Percentiles rank a stretch among this genome's conserved stretches.
These are phyloP conservation scores for Coremacera marginata DNA, from an alignment of 2,888 invertebrate species.

Conservation along the genomic window DNA sequence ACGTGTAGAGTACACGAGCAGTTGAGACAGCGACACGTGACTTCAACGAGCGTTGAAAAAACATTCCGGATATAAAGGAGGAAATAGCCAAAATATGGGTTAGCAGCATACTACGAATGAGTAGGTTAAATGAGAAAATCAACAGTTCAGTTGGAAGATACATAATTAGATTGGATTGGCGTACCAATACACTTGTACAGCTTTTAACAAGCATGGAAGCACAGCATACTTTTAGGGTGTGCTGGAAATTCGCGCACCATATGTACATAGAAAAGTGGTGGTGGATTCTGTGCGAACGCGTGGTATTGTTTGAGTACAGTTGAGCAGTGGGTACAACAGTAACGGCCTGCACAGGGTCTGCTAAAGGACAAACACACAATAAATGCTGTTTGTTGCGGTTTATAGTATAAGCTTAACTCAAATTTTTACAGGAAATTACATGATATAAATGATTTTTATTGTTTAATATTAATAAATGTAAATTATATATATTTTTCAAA, in stretches of 20 bases:
- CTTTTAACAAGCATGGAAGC: neutral
- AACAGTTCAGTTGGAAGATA: slow-evolving; percentile 16
- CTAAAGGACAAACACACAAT: neutral
- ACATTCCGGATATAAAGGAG: neutral
- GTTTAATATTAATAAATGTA: too few species aligned
- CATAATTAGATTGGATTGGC: slow-evolving; percentile 21
- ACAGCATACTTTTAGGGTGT: slow-evolving; percentile 50
- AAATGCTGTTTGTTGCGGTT: neutral
- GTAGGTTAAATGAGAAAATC: neutral
- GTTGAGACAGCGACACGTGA: slow-evolving; percentile 8
- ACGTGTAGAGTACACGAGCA: neutral
- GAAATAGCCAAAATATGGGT: neutral
- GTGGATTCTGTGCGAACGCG: neutral
- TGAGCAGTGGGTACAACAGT: neutral
- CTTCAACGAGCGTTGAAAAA: neutral
- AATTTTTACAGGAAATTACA: too few species aligned
- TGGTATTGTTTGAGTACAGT: slow-evolving; percentile 13
- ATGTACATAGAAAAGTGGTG: slow-evolving; percentile 12
- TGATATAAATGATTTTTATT: too few species aligned
- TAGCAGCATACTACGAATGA: too few species aligned
- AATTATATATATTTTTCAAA: too few species aligned
- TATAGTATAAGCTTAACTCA: too few species aligned
- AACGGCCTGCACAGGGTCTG: neutral
- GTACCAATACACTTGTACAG: neutral
- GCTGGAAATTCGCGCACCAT: neutral